These are phyloP conservation scores for Sebastes fasciatus DNA, from an alignment of 2,113 vertebrate species.

Conservation along the genomic window DNA sequence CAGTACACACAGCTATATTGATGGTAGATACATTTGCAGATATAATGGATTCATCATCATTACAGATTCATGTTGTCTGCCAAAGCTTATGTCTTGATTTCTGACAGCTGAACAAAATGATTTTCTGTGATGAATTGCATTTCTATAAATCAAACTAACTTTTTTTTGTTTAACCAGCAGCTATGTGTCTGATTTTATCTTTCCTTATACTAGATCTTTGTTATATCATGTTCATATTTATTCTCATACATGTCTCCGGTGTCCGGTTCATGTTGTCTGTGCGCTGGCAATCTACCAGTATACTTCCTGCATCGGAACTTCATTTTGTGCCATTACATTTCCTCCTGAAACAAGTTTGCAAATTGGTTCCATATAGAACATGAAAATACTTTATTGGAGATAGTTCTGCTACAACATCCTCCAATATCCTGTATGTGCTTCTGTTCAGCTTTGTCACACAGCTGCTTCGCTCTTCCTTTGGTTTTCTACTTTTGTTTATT, in stretches of 20 bases:
- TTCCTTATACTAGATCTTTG: not conserved
- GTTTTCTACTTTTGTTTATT: not conserved
- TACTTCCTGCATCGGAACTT: not conserved
- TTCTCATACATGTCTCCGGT: slow-evolving; percentile 3
- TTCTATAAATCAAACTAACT: not conserved
- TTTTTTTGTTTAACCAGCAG: not conserved
- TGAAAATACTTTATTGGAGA: not conserved
- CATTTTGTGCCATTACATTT: too few relatives aligned
- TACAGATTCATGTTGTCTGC: slow-evolving; percentile 31
- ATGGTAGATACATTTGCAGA: not conserved
- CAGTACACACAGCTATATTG: not conserved
- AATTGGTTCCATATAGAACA: not conserved
- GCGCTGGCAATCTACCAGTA: not conserved
- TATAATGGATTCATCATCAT: slow-evolving; percentile 38
- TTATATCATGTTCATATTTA: not conserved
- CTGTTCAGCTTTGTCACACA: not conserved
- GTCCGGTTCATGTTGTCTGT: not conserved
- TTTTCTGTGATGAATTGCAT: slow-evolving; percentile 5
- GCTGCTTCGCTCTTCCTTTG: not conserved
- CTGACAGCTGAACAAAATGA: slow-evolving; percentile 63
- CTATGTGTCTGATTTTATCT: not conserved
- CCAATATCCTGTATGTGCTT: not conserved
- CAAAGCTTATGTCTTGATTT: slow-evolving; percentile 45
- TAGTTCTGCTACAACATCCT: not conserved
- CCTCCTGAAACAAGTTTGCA: not conserved